phyloP scores from a whole-genome alignment of 2,797 vertebrate genomes.

The Chaetophractus vellerosus region DNA sequence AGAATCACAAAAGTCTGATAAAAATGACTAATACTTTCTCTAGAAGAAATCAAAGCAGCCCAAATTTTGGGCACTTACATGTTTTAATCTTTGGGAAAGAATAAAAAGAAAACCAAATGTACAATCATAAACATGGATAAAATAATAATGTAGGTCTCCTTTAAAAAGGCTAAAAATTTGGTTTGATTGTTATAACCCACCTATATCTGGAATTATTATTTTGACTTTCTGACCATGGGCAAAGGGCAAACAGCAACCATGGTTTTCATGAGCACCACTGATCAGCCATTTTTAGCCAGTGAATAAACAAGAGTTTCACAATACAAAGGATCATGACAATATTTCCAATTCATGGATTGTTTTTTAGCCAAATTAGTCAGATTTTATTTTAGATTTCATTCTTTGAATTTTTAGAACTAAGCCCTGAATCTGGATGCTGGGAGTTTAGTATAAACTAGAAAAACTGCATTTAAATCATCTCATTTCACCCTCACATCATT shows the following conservation, averaged over 20 bases:
- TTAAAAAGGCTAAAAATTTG: neutral
- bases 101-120: neutral
- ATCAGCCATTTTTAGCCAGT: neutral
- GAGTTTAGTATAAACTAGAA: neutral
- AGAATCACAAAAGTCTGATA: neutral
- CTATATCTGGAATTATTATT: neutral
- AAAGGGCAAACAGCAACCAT: neutral
- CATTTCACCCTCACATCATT: neutral
- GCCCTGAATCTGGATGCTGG: neutral
- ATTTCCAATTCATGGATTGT: neutral
- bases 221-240: neutral
- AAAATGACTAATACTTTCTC: neutral
- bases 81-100: neutral
- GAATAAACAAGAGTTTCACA: neutral
- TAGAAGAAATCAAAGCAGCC: neutral
- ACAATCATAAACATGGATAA: neutral
- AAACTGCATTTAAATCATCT: neutral
- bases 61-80: neutral
- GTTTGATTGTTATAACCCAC: neutral
- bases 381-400: neutral
- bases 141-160: neutral
- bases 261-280: neutral
- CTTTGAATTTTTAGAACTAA: neutral
- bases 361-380: neutral
- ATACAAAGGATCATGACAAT: neutral